Evolutionary conservation across 2,797 vertebrate genomes (phyloP).

Genomic region (Parambassis ranga): DNA sequence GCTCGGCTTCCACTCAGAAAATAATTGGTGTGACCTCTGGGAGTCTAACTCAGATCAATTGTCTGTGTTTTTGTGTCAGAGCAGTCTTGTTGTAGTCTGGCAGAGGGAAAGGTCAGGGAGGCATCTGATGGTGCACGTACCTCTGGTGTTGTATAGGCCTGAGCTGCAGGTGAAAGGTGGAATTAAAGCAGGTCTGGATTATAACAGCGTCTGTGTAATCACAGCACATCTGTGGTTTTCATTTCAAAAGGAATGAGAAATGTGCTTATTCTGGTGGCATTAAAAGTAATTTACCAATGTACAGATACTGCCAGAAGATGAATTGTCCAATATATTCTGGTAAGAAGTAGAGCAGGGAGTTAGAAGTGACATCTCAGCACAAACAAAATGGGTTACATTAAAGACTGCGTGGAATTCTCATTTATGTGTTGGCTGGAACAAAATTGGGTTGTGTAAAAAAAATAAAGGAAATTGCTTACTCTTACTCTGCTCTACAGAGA

Average conservation of each 20-base stretch:
- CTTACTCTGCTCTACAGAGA: not conserved
- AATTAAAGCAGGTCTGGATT: not conserved
- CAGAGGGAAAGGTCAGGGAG: constrained; percentile 60
- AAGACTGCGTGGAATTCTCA: not conserved
- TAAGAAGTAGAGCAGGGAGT: not conserved
- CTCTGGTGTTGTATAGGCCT: not conserved
- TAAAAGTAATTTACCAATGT: constrained; percentile 18
- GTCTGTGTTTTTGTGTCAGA: constrained; percentile 53
- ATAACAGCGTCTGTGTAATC: not conserved
- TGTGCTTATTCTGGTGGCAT: not conserved
- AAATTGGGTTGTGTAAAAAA: not conserved
- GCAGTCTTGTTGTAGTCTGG: constrained; percentile 36
- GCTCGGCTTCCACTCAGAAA: constrained; percentile 26
- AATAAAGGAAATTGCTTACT: constrained; percentile 4
- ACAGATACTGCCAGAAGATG: constrained; percentile 7
- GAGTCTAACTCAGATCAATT: constrained; percentile 47
- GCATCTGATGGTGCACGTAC: constrained; percentile 26
- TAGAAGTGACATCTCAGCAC: constrained; percentile 1
- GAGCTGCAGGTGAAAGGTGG: constrained; percentile 6
- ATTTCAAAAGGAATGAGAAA: constrained; percentile 5
- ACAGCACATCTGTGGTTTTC: not conserved
- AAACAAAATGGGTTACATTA: constrained; percentile 1
- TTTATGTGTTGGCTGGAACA: not conserved
- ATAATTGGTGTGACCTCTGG: constrained; percentile 66
- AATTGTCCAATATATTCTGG: constrained; percentile 16